These are phyloP conservation scores for Hippocampus kuda DNA, from an alignment of 2,797 vertebrate species.

Conservation along the genomic window DNA sequence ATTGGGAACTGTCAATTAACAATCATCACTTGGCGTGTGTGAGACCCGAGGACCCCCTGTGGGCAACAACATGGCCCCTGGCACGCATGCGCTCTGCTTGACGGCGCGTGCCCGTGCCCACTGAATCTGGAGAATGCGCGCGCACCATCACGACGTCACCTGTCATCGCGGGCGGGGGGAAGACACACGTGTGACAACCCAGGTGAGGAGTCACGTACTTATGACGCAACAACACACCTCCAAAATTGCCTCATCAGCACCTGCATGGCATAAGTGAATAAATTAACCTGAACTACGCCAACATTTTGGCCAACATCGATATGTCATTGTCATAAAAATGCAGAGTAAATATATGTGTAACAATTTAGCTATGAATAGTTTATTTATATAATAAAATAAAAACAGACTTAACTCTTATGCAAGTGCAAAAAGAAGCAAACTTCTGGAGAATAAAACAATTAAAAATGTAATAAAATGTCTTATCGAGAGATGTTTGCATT, in stretches of 20 bases:
- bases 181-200: background rate
- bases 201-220: background rate
- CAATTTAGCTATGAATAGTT: too few relatives aligned
- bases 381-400: too few relatives aligned
- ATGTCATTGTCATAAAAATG: background rate
- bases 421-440: too few relatives aligned
- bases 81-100: background rate
- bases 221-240: background rate
- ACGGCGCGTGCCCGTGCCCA: background rate
- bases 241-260: background rate
- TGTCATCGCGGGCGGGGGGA: background rate
- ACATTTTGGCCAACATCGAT: background rate
- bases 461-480: background rate
- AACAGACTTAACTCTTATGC: too few relatives aligned
- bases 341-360: too few relatives aligned
- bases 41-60: background rate
- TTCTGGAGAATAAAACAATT: too few relatives aligned
- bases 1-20: background rate
- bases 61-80: background rate
- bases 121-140: background rate
- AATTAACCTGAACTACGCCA: background rate
- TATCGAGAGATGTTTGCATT: background rate
- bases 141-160: background rate
- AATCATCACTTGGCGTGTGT: background rate
- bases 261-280: background rate